Conservation (phyloP, 2,113 vertebrate species). For the Nematolebias whitei region DNA sequence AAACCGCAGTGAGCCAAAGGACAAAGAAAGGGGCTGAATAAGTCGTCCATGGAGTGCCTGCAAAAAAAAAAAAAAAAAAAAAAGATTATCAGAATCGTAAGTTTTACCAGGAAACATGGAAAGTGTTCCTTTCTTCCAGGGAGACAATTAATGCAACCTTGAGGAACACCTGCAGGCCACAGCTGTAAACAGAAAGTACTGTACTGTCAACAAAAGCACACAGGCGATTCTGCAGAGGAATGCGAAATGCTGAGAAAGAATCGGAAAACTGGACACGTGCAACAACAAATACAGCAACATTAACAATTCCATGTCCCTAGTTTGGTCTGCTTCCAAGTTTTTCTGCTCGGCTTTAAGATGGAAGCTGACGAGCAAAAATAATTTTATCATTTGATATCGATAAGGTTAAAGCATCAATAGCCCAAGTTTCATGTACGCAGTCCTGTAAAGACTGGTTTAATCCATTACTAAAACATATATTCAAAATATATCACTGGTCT, state of each 20-base stretch:
- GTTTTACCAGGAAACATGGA: not conserved
- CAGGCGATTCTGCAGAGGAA: not conserved
- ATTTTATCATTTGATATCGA: too few relatives aligned
- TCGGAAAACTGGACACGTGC: not conserved
- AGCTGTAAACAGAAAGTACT: conserved; percentile 1
- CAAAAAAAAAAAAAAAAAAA: not conserved
- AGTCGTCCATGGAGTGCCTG: conserved; percentile 73
- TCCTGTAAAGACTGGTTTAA: too few relatives aligned
- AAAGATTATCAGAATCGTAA: not conserved
- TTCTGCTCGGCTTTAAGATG: not conserved
- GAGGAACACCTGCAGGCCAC: not conserved
- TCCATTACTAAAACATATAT: too few relatives aligned
- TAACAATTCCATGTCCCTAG: not conserved
- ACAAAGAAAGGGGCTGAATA: conserved; percentile 56
- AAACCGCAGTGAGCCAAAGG: conserved; percentile 60
- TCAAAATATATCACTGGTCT: too few relatives aligned
- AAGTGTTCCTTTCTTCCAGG: not conserved
- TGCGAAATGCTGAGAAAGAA: conserved; percentile 5
- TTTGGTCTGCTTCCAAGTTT: not conserved
- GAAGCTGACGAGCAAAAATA: not conserved
- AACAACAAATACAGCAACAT: not conserved
- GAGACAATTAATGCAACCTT: not conserved
- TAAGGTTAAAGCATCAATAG: too few relatives aligned
- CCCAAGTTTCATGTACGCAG: too few relatives aligned
- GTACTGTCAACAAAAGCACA: conserved; percentile 15